Percentiles rank a stretch among this genome's conserved stretches.
These are phyloP conservation scores for Andrena marginata DNA, from an alignment of 2,888 invertebrate genomes.

Conservation along the genomic window DNA sequence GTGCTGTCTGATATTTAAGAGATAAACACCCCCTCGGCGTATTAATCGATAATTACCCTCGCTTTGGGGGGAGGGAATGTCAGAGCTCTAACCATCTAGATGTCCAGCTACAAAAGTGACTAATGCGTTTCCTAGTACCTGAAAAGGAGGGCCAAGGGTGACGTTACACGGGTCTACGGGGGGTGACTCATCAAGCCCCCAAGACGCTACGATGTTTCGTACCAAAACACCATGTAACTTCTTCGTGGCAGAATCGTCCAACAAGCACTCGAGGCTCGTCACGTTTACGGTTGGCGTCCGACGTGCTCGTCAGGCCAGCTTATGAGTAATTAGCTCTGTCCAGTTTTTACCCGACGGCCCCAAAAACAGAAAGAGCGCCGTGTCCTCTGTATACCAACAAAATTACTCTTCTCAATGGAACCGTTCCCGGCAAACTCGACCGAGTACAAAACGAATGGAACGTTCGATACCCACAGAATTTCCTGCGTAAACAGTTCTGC, in stretches of 20 bases:
- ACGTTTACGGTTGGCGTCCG: background rate
- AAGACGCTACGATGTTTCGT: background rate
- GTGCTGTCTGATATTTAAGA: constrained; percentile 2
- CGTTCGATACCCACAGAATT: background rate
- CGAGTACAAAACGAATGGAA: background rate
- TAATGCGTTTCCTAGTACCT: constrained; percentile 17
- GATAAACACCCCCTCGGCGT: background rate
- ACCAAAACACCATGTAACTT: constrained; percentile 19
- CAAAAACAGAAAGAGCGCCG: background rate
- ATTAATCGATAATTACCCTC: background rate
- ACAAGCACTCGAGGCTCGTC: background rate
- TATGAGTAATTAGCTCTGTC: constrained; percentile 28
- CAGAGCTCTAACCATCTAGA: background rate
- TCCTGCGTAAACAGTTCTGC: background rate
- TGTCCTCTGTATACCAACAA: background rate
- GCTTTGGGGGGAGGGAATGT: background rate
- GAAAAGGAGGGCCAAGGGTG: constrained; percentile 16
- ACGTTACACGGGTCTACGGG: background rate
- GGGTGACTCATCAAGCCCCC: constrained; percentile 36
- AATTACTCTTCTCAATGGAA: background rate
- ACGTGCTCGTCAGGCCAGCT: constrained; percentile 8
- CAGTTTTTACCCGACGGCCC: background rate
- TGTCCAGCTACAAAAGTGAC: background rate
- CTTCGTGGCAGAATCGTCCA: constrained; percentile 10
- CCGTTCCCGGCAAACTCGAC: background rate